Conservation (phyloP, 92 coral and sea anemone genomes). For the Epizoanthus fatuus region DNA sequence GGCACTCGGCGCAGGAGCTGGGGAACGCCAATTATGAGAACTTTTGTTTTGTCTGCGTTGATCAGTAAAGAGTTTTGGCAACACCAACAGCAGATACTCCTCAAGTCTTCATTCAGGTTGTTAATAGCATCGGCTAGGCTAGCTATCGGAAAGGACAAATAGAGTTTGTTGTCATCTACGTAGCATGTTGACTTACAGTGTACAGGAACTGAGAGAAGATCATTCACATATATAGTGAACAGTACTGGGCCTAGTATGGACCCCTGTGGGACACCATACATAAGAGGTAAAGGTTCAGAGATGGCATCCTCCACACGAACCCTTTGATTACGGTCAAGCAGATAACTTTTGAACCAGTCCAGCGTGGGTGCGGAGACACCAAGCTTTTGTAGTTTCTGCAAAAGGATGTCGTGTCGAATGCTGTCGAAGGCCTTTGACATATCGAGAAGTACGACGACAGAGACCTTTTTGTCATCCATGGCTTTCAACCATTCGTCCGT, state of each 20-base stretch:
- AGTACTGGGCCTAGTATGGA: constrained; percentile 2
- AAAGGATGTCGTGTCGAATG: background rate
- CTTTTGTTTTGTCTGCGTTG: constrained; percentile 28
- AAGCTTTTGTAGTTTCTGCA: background rate
- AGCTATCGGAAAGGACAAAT: constrained; percentile 11
- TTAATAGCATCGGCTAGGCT: constrained; percentile 9
- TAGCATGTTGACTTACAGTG: constrained; percentile 4
- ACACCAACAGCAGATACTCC: constrained; percentile 25
- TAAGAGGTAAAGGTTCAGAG: constrained; percentile 8
- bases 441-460: background rate
- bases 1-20: constrained; percentile 34
- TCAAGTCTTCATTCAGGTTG: constrained; percentile 25
- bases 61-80: constrained; percentile 24
- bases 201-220: background rate
- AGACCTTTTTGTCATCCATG: no score
- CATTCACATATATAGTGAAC: background rate
- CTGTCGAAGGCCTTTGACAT: background rate
- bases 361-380: background rate
- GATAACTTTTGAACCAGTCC: no score
- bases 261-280: constrained; percentile 44
- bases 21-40: constrained; percentile 36
- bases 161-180: constrained; percentile 22
- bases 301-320: background rate
- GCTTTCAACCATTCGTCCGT: constrained; percentile 62
- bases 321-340: background rate